phyloP scores from a whole-genome alignment of 2,113 vertebrate species.

The Ursus arctos region DNA sequence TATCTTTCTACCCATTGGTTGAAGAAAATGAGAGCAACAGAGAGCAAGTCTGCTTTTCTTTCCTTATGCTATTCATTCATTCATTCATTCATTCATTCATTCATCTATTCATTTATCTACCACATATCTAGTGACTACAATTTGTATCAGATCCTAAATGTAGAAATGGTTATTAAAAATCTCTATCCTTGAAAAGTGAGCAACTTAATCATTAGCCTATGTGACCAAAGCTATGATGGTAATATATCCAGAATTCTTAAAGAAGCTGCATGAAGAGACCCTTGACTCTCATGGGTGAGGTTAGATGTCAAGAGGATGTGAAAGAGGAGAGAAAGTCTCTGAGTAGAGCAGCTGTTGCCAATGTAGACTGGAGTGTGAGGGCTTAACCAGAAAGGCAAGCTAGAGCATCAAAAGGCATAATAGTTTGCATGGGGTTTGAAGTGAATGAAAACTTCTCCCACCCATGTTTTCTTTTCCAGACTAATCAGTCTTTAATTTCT shows the following conservation, averaged over 20 bases:
- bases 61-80: neutral
- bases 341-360: neutral
- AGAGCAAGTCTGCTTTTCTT: neutral
- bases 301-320: neutral
- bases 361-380: neutral
- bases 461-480: neutral
- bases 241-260: neutral
- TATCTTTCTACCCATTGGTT: neutral
- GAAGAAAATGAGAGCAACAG: neutral
- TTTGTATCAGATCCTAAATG: neutral
- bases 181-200: neutral
- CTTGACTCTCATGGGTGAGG: neutral
- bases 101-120: neutral
- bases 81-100: neutral
- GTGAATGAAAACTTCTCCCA: neutral
- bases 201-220: neutral
- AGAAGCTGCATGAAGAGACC: neutral
- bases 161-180: neutral
- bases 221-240: neutral
- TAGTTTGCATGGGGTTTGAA: neutral
- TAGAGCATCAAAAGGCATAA: neutral
- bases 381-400: neutral
- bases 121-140: neutral
- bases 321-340: neutral
- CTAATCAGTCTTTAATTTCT: slow-evolving; percentile 23